Conservation (phyloP, 2,797 vertebrate species). For the Sitta carolinensis region DNA sequence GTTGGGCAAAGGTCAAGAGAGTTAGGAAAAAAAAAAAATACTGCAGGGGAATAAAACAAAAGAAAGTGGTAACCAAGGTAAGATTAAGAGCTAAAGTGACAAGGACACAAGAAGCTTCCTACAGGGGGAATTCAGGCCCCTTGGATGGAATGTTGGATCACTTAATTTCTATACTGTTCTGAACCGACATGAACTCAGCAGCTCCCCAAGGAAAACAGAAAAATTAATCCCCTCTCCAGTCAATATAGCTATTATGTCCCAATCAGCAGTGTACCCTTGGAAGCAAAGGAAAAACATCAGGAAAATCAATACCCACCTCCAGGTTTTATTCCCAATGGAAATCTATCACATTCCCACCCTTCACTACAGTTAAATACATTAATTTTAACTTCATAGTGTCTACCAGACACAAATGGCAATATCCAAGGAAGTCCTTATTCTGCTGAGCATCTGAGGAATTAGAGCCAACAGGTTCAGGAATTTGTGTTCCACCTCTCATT, state of each 20-base stretch:
- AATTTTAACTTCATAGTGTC: background rate
- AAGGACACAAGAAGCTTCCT: background rate
- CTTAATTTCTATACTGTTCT: background rate
- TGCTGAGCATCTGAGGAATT: background rate
- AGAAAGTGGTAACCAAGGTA: background rate
- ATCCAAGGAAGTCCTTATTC: background rate
- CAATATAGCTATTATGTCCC: background rate
- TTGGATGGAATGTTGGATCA: background rate
- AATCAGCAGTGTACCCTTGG: background rate
- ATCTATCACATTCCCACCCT: background rate
- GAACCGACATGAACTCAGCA: background rate
- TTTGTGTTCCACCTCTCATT: background rate
- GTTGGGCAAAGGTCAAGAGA: background rate
- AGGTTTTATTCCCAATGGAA: background rate
- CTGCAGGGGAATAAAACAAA: background rate
- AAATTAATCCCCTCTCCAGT: background rate
- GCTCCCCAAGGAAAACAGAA: background rate
- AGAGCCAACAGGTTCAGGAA: background rate
- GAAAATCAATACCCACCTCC: constrained; percentile 37
- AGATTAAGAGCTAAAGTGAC: background rate
- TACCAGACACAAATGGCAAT: background rate
- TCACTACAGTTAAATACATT: background rate
- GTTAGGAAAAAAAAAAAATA: background rate
- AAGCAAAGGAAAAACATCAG: background rate
- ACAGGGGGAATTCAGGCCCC: background rate